These are phyloP conservation scores for Conchocele bisecta DNA, from an alignment of 2,888 invertebrate genomes.

Conservation along the genomic window DNA sequence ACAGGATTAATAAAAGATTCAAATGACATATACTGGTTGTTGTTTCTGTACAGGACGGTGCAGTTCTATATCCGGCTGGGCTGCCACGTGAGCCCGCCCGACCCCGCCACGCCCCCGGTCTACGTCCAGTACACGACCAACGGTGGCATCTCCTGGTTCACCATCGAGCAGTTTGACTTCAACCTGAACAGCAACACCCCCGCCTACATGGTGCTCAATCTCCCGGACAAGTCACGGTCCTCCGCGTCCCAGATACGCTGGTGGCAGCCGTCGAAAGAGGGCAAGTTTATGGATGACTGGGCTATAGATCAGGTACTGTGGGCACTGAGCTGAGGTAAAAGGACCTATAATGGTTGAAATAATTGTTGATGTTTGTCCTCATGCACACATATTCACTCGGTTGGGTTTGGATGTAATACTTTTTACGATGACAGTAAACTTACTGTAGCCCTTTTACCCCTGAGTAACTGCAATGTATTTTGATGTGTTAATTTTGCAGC, in stretches of 20 bases:
- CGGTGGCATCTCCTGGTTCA: constrained; percentile 82
- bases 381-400: no score
- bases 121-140: constrained; percentile 82
- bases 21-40: no score
- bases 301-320: constrained; percentile 83
- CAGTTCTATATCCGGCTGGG: constrained; percentile 82
- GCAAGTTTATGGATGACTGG: constrained; percentile 80
- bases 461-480: no score
- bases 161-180: constrained; percentile 81
- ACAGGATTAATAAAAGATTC: no score
- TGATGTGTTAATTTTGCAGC: no score
- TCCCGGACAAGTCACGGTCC: constrained; percentile 76
- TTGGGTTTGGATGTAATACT: no score
- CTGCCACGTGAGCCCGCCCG: constrained; percentile 67
- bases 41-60: constrained; percentile 74
- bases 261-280: constrained; percentile 81
- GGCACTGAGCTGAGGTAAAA: no score
- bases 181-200: constrained; percentile 68
- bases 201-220: constrained; percentile 77
- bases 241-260: constrained; percentile 79
- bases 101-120: constrained; percentile 76
- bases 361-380: no score
- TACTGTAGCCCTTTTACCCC: no score
- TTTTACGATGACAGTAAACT: no score
- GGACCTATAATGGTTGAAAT: no score